Conservation (phyloP, 2,113 vertebrate species). For the Heloderma charlesbogerti region DNA sequence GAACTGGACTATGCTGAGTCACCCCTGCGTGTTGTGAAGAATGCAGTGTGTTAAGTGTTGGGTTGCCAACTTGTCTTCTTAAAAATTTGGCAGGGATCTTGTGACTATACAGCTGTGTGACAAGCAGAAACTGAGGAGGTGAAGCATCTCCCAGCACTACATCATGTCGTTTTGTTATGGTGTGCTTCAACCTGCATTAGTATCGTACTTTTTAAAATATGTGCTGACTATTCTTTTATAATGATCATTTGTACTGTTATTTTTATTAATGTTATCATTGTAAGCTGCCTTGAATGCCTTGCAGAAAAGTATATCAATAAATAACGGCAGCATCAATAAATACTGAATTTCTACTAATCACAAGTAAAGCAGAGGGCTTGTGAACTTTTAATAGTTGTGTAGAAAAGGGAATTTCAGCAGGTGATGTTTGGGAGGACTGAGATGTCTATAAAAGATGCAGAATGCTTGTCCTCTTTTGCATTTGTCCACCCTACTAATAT, state of each 20-base stretch:
- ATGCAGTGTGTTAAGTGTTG: neutral
- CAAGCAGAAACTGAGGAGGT: neutral
- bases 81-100: neutral
- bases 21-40: neutral
- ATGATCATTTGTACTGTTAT: too few species aligned
- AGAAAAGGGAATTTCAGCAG: neutral
- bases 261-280: neutral
- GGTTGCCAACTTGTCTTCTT: conserved; percentile 2
- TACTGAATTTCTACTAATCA: neutral
- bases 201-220: neutral
- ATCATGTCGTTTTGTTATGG: neutral
- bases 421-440: too few species aligned
- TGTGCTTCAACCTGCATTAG: neutral
- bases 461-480: neutral
- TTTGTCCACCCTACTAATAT: neutral
- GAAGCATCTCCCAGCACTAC: neutral
- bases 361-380: neutral
- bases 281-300: neutral
- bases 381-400: neutral
- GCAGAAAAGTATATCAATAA: neutral
- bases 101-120: neutral
- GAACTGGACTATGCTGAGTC: conserved; percentile 19
- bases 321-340: neutral
- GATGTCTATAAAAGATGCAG: neutral
- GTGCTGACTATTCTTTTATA: too few species aligned